phyloP scores from a whole-genome alignment of 2,797 vertebrate species.

The Lutjanus campechanus region DNA sequence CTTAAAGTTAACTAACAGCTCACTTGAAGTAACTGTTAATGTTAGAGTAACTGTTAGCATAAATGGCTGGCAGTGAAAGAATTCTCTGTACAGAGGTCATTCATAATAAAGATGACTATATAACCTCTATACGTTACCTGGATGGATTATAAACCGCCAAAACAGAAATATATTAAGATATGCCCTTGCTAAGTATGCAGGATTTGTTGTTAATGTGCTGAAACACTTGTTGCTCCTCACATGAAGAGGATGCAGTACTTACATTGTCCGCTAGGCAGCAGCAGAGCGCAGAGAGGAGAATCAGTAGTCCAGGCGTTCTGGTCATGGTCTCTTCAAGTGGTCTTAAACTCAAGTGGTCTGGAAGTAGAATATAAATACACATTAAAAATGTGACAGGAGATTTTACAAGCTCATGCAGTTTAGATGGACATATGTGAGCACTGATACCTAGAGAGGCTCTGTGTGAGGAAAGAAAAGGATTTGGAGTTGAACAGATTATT shows the following conservation, averaged over 20 bases:
- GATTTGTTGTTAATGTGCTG: constrained; percentile 15
- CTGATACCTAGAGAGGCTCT: neutral
- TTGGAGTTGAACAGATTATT: no score
- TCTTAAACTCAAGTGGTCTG: constrained; percentile 44
- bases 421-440: neutral
- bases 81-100: no score
- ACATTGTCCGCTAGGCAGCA: constrained; percentile 78
- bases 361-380: constrained; percentile 15
- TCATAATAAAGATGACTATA: no score
- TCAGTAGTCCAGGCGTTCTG: constrained; percentile 46
- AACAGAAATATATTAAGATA: neutral
- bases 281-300: constrained; percentile 76
- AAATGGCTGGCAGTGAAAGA: no score
- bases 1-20: no score
- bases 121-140: no score
- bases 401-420: neutral
- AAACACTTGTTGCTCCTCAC: neutral
- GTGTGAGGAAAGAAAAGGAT: neutral
- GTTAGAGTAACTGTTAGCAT: no score
- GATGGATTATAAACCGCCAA: neutral
- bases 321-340: constrained; percentile 60
- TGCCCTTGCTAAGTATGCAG: neutral
- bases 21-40: no score
- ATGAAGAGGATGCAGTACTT: constrained; percentile 53
- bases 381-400: neutral